These are phyloP conservation scores for Orius insidiosus DNA, from an alignment of 1,140 invertebrate genomes.

Conservation along the genomic window DNA sequence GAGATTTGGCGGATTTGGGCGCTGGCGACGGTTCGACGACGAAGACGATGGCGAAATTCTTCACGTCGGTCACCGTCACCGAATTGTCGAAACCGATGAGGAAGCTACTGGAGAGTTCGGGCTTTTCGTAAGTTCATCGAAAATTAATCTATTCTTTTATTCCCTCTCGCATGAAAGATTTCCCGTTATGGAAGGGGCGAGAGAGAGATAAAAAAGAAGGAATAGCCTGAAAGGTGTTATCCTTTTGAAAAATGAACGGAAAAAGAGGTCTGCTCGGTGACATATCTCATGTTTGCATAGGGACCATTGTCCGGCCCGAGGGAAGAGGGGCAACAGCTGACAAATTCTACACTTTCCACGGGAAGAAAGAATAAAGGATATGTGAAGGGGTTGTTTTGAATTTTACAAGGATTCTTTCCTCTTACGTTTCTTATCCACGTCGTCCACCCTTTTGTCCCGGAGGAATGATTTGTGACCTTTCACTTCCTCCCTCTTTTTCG, in stretches of 20 bases:
- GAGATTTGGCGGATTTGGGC: slow-evolving; percentile 62
- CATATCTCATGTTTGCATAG: slow-evolving; percentile 7
- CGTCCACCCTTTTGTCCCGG: too few species aligned
- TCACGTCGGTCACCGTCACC: slow-evolving; percentile 61
- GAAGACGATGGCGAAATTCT: slow-evolving; percentile 47
- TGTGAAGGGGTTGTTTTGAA: slow-evolving; percentile 3
- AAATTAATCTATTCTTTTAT: neutral
- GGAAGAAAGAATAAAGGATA: neutral
- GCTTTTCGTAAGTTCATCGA: slow-evolving; percentile 45
- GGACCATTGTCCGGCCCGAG: neutral
- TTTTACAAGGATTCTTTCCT: slow-evolving; percentile 3
- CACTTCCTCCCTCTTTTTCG: too few species aligned
- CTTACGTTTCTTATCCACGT: neutral
- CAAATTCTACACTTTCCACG: slow-evolving; percentile 5
- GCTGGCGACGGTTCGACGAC: slow-evolving; percentile 85
- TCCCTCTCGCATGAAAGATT: neutral
- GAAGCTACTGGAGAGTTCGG: slow-evolving; percentile 45
- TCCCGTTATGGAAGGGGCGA: neutral
- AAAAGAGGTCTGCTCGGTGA: slow-evolving; percentile 2
- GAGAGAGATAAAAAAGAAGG: neutral
- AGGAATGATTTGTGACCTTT: too few species aligned
- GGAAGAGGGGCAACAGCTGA: neutral
- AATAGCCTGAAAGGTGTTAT: neutral
- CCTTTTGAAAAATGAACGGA: slow-evolving; percentile 2
- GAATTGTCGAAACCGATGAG: slow-evolving; percentile 75